These are phyloP conservation scores for silkworm (Bombyx mori) DNA, from an alignment of 1,140 invertebrate species.

Conservation along the genomic window DNA sequence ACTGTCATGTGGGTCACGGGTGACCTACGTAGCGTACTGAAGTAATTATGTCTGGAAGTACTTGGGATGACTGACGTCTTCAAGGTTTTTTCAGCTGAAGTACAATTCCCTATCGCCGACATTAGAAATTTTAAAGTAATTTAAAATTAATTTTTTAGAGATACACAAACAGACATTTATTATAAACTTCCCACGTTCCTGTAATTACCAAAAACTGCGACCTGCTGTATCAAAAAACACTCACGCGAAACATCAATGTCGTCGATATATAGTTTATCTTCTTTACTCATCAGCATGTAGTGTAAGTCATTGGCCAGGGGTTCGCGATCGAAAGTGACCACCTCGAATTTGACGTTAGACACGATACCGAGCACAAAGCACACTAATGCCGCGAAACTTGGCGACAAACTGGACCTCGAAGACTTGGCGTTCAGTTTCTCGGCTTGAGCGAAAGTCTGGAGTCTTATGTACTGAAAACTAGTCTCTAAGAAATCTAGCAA, in stretches of 20 bases:
- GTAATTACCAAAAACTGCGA: too few relatives aligned
- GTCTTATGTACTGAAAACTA: conserved; percentile 34
- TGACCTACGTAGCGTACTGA: too few relatives aligned
- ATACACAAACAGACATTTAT: too few relatives aligned
- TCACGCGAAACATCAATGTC: conserved; percentile 53
- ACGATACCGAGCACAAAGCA: conserved; percentile 40
- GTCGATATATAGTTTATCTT: conserved; percentile 51
- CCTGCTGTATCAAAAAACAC: conserved; percentile 9
- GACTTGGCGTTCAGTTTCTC: conserved; percentile 30
- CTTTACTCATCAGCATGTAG: conserved; percentile 49
- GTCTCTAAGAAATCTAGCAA: conserved; percentile 49
- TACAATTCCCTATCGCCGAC: too few relatives aligned
- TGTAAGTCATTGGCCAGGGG: conserved; percentile 48
- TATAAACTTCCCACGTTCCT: too few relatives aligned
- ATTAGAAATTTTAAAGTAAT: too few relatives aligned
- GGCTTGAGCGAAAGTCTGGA: conserved; percentile 30
- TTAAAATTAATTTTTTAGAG: too few relatives aligned
- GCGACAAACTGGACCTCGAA: conserved; percentile 29
- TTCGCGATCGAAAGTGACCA: conserved; percentile 38
- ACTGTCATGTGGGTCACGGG: too few relatives aligned
- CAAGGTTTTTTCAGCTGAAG: too few relatives aligned
- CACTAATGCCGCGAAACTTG: conserved; percentile 35
- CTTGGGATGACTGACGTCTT: too few relatives aligned
- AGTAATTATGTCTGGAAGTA: too few relatives aligned
- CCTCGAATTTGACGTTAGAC: conserved; percentile 54